These are phyloP conservation scores for Galerucella pusilla DNA, from an alignment of 2,888 invertebrate genomes.

Conservation along the genomic window DNA sequence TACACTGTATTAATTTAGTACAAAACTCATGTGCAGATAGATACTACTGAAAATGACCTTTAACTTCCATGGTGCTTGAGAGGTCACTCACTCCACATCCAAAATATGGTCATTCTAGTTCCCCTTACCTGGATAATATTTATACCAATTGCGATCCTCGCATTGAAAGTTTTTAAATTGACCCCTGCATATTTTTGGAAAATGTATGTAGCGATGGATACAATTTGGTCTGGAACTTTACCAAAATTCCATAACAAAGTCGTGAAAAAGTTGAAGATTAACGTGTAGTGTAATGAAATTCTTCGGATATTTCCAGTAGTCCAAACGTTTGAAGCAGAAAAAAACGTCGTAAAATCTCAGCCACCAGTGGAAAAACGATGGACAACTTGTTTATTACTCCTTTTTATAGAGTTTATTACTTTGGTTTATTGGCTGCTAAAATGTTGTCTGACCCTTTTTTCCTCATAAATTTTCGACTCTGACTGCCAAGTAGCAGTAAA, in stretches of 20 bases:
- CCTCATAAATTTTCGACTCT: background rate
- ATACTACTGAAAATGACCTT: too few relatives aligned
- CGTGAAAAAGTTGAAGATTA: background rate
- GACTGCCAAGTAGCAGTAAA: background rate
- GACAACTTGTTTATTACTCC: slow-evolving; percentile 3
- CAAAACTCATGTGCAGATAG: too few relatives aligned
- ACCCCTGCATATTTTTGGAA: too few relatives aligned
- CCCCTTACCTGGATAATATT: too few relatives aligned
- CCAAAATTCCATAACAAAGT: too few relatives aligned
- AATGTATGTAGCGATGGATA: background rate
- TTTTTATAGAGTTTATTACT: background rate
- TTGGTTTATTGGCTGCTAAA: background rate
- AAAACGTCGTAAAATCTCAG: background rate
- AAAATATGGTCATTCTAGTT: too few relatives aligned
- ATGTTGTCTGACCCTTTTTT: background rate
- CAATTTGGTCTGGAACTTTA: background rate
- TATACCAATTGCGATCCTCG: too few relatives aligned
- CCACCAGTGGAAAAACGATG: background rate
- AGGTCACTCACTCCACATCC: too few relatives aligned
- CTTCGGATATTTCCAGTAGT: background rate
- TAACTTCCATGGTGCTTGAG: too few relatives aligned
- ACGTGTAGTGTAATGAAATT: background rate
- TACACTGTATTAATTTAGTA: too few relatives aligned
- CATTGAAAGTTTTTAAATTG: too few relatives aligned
- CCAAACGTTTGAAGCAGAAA: background rate